These are phyloP conservation scores for Pagrus major DNA, from an alignment of 2,113 vertebrate species.

Conservation along the genomic window DNA sequence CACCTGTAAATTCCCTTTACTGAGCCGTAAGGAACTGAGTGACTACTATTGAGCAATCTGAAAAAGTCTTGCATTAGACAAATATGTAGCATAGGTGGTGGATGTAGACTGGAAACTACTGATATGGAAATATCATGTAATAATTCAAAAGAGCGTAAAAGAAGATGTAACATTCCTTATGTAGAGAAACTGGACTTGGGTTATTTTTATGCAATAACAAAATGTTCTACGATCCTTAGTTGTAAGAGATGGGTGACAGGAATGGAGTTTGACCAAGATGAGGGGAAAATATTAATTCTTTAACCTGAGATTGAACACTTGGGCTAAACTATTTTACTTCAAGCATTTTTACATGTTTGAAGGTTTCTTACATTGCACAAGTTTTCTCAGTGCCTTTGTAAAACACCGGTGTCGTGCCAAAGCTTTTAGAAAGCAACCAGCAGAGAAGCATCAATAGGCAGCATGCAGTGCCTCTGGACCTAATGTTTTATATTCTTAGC, in stretches of 20 bases:
- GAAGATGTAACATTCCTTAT: neutral
- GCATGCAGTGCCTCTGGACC: neutral
- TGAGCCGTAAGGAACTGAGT: neutral
- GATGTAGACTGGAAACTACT: neutral
- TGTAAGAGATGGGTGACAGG: neutral
- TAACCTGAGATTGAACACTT: neutral
- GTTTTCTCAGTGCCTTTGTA: neutral
- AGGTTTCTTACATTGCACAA: neutral
- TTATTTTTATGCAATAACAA: neutral
- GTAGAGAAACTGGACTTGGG: conserved; percentile 1
- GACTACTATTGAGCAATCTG: conserved; percentile 1
- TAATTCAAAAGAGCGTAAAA: neutral
- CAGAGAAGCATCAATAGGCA: neutral
- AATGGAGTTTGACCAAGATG: neutral
- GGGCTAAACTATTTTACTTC: neutral
- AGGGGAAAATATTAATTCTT: neutral
- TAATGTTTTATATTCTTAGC: neutral
- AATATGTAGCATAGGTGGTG: neutral
- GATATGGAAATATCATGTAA: neutral
- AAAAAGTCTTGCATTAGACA: conserved; percentile 16
- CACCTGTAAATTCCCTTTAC: neutral
- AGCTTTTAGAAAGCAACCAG: neutral
- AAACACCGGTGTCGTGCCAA: conserved; percentile 3
- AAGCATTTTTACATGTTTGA: neutral
- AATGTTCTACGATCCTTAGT: neutral